These are phyloP conservation scores for Drosophila subsilvestris DNA, from an alignment of 2,888 invertebrate genomes.

Conservation along the genomic window DNA sequence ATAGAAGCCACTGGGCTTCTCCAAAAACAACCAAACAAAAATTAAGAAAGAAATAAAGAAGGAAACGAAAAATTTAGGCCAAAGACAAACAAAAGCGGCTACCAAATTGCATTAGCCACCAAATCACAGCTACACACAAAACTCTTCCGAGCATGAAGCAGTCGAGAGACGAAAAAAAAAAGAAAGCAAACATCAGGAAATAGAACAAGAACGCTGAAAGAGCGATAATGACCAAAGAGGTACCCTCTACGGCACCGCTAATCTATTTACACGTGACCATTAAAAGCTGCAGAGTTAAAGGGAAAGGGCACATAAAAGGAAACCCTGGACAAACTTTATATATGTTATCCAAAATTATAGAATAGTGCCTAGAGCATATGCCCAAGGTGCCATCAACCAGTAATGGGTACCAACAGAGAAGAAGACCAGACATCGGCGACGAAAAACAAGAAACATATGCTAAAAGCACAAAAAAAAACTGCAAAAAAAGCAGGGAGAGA, in stretches of 20 bases:
- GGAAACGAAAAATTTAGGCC: conserved; percentile 58
- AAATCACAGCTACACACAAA: conserved; percentile 67
- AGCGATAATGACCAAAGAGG: neutral
- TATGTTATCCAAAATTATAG: conserved; percentile 17
- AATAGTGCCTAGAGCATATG: neutral
- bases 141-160: conserved; percentile 68
- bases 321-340: conserved; percentile 4
- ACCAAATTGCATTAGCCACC: conserved; percentile 75
- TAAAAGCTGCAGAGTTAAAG: too few relatives aligned
- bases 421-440: conserved; percentile 33
- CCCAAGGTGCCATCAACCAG: neutral
- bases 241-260: neutral
- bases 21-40: conserved; percentile 1
- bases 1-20: neutral
- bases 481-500: conserved; percentile 11
- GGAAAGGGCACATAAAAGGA: conserved; percentile 5
- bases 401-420: neutral
- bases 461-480: conserved; percentile 31
- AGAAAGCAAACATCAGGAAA: conserved; percentile 41
- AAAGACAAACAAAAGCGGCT: conserved; percentile 72
- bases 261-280: too few relatives aligned
- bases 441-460: conserved; percentile 45
- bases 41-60: conserved; percentile 35
- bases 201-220: neutral
- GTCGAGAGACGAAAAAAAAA: conserved; percentile 33